phyloP scores from a whole-genome alignment of 2,113 vertebrate genomes.

The Excalfactoria chinensis region DNA sequence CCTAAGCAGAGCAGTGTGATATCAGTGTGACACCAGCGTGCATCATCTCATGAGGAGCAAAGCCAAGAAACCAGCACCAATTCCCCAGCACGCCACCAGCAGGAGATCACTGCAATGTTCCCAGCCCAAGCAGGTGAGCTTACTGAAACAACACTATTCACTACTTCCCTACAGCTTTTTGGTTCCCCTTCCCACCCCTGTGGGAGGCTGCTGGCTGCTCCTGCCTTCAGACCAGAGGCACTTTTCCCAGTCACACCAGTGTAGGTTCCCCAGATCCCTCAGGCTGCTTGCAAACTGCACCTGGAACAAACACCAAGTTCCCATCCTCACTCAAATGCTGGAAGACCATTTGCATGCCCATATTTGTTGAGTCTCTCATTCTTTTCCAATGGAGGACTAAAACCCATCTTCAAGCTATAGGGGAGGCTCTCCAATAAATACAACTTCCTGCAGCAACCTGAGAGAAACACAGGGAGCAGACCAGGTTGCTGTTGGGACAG shows the following conservation, averaged over 20 bases:
- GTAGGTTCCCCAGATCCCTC: neutral
- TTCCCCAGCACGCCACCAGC: fast-evolving
- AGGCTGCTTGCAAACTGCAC: fast-evolving
- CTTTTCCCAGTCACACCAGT: neutral
- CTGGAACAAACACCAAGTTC: neutral
- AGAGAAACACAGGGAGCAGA: neutral
- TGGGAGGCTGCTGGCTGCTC: neutral
- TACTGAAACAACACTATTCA: neutral
- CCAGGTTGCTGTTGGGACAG: neutral
- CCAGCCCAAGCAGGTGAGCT: neutral
- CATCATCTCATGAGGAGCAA: neutral
- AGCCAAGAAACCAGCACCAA: neutral
- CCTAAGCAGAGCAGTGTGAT: neutral
- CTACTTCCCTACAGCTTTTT: neutral
- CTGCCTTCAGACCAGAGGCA: neutral
- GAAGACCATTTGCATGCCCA: neutral
- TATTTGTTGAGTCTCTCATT: neutral
- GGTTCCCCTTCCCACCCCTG: neutral
- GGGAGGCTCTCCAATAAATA: neutral
- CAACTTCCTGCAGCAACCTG: neutral
- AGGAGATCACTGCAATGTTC: neutral
- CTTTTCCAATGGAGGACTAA: neutral
- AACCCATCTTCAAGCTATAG: neutral
- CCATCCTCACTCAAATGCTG: neutral
- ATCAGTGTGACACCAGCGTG: fast-evolving